Conservation (phyloP, 2,888 invertebrate species). For the Ethmia dodecea region DNA sequence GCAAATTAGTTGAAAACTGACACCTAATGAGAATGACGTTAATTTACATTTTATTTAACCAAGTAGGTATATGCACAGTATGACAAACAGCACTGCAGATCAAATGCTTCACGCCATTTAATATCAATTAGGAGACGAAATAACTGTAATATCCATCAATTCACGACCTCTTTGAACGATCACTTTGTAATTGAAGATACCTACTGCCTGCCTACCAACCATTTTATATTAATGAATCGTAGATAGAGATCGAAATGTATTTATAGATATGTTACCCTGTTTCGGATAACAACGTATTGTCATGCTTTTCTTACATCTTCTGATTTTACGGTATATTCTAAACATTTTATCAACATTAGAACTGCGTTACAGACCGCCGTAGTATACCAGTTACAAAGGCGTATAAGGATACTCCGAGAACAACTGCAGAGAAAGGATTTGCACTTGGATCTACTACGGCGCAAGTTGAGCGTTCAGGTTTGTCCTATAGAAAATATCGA, state of each 20-base stretch:
- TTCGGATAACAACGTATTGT: too few relatives aligned
- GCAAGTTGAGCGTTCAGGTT: conserved; percentile 91
- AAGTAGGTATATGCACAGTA: conserved; percentile 22
- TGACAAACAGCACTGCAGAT: conserved; percentile 21
- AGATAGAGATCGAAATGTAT: too few relatives aligned
- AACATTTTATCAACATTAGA: too few relatives aligned
- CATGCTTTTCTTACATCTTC: too few relatives aligned
- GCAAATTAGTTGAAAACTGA: conserved; percentile 23
- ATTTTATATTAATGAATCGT: too few relatives aligned
- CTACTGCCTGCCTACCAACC: too few relatives aligned
- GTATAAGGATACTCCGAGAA: conserved; percentile 90
- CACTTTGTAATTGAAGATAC: too few relatives aligned
- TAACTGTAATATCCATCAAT: too few relatives aligned
- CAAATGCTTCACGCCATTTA: conserved; percentile 22
- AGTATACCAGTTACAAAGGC: conserved; percentile 93
- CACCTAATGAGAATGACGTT: too few relatives aligned
- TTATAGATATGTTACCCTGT: too few relatives aligned
- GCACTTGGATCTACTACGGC: conserved; percentile 91
- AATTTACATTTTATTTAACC: conserved; percentile 12
- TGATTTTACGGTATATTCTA: too few relatives aligned
- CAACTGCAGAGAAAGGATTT: conserved; percentile 94
- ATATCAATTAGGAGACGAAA: conserved; percentile 18
- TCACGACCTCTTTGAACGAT: too few relatives aligned
- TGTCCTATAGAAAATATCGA: not conserved
- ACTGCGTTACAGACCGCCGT: conserved; percentile 86